Conservation (phyloP, 1,140 invertebrate species). For the Orius laevigatus region DNA sequence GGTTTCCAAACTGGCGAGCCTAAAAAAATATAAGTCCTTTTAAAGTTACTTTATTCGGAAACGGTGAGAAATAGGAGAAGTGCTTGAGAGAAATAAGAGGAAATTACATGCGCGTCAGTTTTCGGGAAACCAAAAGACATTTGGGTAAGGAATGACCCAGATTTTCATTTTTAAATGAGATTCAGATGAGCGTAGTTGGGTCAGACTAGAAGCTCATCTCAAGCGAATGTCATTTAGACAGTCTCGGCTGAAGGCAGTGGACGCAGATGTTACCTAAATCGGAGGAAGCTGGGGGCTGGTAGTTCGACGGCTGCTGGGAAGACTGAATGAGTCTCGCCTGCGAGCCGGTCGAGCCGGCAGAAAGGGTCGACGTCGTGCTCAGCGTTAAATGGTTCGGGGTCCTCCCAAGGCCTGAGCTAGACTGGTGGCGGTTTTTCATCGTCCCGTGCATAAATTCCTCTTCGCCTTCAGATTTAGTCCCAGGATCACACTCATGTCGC, state of each 20-base stretch:
- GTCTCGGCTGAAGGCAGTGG: slow-evolving; percentile 14
- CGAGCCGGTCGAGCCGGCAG: slow-evolving; percentile 81
- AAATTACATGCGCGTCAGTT: slow-evolving; percentile 15
- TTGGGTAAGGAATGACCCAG: neutral
- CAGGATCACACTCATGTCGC: slow-evolving; percentile 43
- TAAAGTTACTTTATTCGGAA: slow-evolving; percentile 1
- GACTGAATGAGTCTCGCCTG: slow-evolving; percentile 86
- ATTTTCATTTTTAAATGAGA: neutral
- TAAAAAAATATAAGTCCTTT: slow-evolving; percentile 37
- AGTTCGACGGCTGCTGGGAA: slow-evolving; percentile 77
- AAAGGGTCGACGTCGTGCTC: slow-evolving; percentile 83
- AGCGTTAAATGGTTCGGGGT: slow-evolving; percentile 84
- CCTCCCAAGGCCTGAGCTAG: slow-evolving; percentile 44
- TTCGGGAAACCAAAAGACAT: slow-evolving; percentile 22
- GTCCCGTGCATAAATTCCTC: slow-evolving; percentile 42
- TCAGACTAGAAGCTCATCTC: slow-evolving; percentile 17
- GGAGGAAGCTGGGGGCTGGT: slow-evolving; percentile 66
- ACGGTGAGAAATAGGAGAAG: slow-evolving; percentile 1
- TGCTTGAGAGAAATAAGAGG: neutral
- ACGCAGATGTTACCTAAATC: slow-evolving; percentile 48
- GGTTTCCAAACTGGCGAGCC: slow-evolving; percentile 84
- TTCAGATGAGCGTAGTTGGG: neutral
- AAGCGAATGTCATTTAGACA: slow-evolving; percentile 15
- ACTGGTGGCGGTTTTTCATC: slow-evolving; percentile 38
- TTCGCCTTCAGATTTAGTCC: slow-evolving; percentile 72